These are phyloP conservation scores for Cygnus buccinator DNA, from an alignment of 2,113 vertebrate species.

Conservation along the genomic window DNA sequence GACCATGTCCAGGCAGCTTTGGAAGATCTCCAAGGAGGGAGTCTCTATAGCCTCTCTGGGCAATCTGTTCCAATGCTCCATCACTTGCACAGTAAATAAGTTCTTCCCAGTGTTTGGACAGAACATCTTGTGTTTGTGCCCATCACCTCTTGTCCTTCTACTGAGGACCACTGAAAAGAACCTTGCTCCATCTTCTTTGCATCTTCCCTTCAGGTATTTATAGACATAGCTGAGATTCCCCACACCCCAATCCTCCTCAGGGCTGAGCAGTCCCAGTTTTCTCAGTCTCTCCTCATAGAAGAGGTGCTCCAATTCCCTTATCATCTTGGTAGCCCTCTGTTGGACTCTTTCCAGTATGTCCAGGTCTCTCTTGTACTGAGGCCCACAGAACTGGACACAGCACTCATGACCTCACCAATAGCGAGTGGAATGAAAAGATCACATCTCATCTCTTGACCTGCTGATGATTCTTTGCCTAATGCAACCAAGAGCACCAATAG, in stretches of 20 bases:
- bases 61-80: too few species aligned
- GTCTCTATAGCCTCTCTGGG: too few species aligned
- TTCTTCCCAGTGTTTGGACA: too few species aligned
- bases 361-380: not conserved
- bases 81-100: too few species aligned
- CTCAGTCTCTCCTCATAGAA: not conserved
- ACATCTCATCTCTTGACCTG: not conserved
- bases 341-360: not conserved
- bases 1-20: too few species aligned
- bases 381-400: not conserved
- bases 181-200: too few species aligned
- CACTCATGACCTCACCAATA: not conserved
- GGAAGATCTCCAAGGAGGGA: too few species aligned
- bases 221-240: not conserved
- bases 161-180: too few species aligned
- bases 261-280: not conserved
- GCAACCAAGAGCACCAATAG: not conserved
- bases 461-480: not conserved
- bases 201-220: too few species aligned
- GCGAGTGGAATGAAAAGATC: not conserved
- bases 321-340: not conserved
- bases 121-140: too few species aligned
- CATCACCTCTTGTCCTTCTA: too few species aligned
- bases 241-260: not conserved
- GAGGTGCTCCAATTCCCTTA: not conserved